These are phyloP conservation scores for Phorcus lineatus DNA, from an alignment of 2,888 invertebrate species.

Conservation along the genomic window DNA sequence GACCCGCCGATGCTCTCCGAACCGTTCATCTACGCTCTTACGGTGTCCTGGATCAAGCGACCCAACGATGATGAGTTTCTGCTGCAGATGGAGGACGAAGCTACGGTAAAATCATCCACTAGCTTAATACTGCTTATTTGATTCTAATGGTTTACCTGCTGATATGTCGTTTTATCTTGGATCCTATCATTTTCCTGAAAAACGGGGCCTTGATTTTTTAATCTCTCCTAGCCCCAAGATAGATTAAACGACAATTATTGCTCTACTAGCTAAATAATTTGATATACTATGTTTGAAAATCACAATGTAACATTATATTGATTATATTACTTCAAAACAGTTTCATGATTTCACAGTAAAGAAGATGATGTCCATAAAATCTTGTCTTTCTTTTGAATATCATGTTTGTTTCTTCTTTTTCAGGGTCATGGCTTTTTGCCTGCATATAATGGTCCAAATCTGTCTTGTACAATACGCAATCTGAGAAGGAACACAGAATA, in stretches of 20 bases:
- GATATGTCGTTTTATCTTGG: no score
- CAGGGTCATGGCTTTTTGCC: slow-evolving; percentile 86
- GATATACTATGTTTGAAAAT: no score
- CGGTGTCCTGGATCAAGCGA: slow-evolving; percentile 85
- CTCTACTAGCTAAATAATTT: no score
- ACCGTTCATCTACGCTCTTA: slow-evolving; percentile 81
- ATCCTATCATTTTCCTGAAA: no score
- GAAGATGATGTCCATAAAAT: no score
- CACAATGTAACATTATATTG: no score
- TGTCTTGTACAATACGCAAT: slow-evolving; percentile 82
- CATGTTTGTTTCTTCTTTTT: slow-evolving; percentile 35
- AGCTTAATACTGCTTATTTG: neutral
- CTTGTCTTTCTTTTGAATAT: neutral
- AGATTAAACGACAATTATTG: no score
- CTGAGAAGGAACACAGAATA: slow-evolving; percentile 87
- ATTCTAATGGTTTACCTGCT: no score
- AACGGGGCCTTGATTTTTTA: no score
- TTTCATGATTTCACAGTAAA: no score
- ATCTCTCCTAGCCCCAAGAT: no score
- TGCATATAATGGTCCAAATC: slow-evolving; percentile 87
- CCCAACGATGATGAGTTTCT: slow-evolving; percentile 88
- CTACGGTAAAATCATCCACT: slow-evolving; percentile 73
- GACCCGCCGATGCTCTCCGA: slow-evolving; percentile 84
- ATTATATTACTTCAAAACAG: no score
- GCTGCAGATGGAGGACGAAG: slow-evolving; percentile 86